These are phyloP conservation scores for Ephestia elutella DNA, from an alignment of 1,140 invertebrate genomes.

Conservation along the genomic window DNA sequence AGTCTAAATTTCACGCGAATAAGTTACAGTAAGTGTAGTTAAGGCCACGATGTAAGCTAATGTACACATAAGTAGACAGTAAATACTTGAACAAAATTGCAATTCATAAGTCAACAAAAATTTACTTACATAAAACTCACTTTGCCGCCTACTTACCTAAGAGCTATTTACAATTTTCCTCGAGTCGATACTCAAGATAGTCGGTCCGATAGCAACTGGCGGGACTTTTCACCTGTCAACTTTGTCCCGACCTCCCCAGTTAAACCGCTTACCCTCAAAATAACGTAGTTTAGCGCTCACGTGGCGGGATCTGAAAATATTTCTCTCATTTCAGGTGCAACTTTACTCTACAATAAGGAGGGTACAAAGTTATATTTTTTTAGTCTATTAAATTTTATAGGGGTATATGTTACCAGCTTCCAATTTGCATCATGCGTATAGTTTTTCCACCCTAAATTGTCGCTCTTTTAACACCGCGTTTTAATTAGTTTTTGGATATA, in stretches of 20 bases:
- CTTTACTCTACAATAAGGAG: neutral
- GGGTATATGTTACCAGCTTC: too few relatives aligned
- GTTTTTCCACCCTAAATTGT: too few relatives aligned
- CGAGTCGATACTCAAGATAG: conserved; percentile 2
- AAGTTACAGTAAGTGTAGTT: too few relatives aligned
- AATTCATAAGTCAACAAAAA: too few relatives aligned
- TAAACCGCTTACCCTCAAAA: conserved; percentile 42
- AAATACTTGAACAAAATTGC: too few relatives aligned
- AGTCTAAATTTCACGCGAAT: too few relatives aligned
- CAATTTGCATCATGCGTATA: too few relatives aligned
- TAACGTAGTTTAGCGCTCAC: conserved; percentile 33
- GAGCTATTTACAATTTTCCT: neutral
- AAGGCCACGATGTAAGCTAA: too few relatives aligned
- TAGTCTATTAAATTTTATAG: too few relatives aligned
- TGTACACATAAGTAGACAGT: too few relatives aligned
- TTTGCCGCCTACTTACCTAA: neutral
- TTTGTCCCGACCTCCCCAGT: conserved; percentile 23
- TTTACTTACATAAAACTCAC: neutral
- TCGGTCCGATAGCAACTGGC: conserved; percentile 4
- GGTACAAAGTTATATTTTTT: neutral
- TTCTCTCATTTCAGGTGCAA: conserved; percentile 26
- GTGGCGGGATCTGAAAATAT: conserved; percentile 30
- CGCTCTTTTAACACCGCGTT: too few relatives aligned
- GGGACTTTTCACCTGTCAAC: conserved; percentile 34
- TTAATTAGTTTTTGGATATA: too few relatives aligned